A percentile compares a stretch with the other conserved stretches of the same genome.
These are phyloP conservation scores for Rhagium mordax DNA, from an alignment of 2,888 invertebrate genomes.

Conservation along the genomic window DNA sequence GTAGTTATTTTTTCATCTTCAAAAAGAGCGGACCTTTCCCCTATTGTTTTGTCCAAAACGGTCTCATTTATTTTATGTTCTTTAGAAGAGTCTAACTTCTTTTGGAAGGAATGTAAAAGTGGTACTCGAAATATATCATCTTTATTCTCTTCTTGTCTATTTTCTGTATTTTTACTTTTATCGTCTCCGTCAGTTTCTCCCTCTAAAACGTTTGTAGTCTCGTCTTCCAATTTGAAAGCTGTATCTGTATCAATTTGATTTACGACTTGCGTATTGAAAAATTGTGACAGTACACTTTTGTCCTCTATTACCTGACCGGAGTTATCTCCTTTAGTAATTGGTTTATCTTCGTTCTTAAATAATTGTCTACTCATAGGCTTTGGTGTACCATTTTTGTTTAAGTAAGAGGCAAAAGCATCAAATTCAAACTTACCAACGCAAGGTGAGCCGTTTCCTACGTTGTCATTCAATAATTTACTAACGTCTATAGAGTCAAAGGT, in stretches of 20 bases:
- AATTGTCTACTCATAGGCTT: background rate
- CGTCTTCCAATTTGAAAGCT: slow-evolving; percentile 15
- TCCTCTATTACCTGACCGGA: background rate
- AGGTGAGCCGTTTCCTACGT: background rate
- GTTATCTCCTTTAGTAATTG: slow-evolving; percentile 21
- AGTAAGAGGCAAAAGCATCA: slow-evolving; percentile 55
- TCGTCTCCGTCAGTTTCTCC: background rate
- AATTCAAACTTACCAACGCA: slow-evolving; percentile 39
- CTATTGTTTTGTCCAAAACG: slow-evolving; percentile 39
- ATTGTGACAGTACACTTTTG: slow-evolving; percentile 43
- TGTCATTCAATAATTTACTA: slow-evolving; percentile 26
- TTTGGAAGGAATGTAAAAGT: slow-evolving; percentile 45
- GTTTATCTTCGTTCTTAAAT: slow-evolving; percentile 20
- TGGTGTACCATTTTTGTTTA: slow-evolving; percentile 36
- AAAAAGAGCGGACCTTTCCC: slow-evolving; percentile 51
- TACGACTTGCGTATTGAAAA: slow-evolving; percentile 60
- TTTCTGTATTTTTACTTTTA: background rate
- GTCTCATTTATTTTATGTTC: background rate
- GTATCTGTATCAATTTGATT: slow-evolving; percentile 57
- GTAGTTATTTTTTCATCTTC: slow-evolving; percentile 51
- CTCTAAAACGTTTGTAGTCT: background rate
- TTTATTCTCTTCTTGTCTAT: background rate
- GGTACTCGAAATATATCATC: slow-evolving; percentile 38
- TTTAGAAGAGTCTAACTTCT: slow-evolving; percentile 41
- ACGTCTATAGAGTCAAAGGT: slow-evolving; percentile 44